A percentile compares a stretch with the other conserved stretches of the same genome.
phyloP scores from a whole-genome alignment of 2,888 invertebrate species.

The Protula sp. region DNA sequence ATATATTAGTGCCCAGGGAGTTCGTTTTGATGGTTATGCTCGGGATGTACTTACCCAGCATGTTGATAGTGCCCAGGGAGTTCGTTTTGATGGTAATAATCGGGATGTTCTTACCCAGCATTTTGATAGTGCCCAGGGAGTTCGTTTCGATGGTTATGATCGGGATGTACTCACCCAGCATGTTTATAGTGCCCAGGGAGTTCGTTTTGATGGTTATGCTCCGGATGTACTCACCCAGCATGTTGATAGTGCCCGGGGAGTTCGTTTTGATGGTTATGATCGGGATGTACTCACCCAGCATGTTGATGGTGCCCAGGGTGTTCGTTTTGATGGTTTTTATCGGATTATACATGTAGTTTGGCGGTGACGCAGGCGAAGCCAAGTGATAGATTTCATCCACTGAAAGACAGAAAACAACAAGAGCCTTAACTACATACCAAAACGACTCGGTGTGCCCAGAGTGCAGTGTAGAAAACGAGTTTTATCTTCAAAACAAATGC shows the following conservation, averaged over 20 bases:
- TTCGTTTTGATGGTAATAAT: slow-evolving; percentile 99
- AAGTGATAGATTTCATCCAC: slow-evolving; percentile 86
- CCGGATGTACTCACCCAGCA: slow-evolving; percentile 56
- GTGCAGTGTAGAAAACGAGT: no score
- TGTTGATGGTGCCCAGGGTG: slow-evolving; percentile 71
- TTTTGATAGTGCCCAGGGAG: no score
- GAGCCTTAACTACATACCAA: no score
- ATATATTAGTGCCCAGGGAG: no score
- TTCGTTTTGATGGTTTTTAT: slow-evolving; percentile 99
- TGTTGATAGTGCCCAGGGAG: slow-evolving; percentile 69
- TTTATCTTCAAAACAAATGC: no score
- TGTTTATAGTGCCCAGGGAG: no score
- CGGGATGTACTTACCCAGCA: slow-evolving; percentile 56
- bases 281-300: slow-evolving; percentile 70
- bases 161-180: no score
- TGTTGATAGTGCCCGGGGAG: slow-evolving; percentile 69
- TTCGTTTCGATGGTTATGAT: no score
- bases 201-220: no score
- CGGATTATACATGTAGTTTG: slow-evolving; percentile 99
- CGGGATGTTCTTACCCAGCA: slow-evolving; percentile 99
- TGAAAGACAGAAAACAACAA: no score
- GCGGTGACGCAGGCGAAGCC: slow-evolving; percentile 97
- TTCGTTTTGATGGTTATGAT: slow-evolving; percentile 99
- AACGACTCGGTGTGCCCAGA: no score
- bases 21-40: no score